Conservation (phyloP, 2,797 vertebrate genomes). For the Gymnoscopelus braueri region DNA sequence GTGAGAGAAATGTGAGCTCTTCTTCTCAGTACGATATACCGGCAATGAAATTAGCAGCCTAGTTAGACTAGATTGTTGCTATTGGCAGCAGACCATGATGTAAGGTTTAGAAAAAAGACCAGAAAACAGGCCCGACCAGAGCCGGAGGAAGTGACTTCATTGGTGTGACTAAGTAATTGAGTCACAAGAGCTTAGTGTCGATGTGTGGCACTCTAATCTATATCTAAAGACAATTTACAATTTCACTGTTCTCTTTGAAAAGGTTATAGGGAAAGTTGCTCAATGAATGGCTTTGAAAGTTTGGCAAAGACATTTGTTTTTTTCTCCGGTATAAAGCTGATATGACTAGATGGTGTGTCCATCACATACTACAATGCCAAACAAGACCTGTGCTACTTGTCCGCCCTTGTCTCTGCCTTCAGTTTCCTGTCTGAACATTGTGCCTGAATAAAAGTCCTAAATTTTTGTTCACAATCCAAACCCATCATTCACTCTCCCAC, state of each 20-base stretch:
- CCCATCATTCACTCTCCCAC: constrained; percentile 25
- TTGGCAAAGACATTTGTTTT: background rate
- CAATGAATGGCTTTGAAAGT: constrained; percentile 38
- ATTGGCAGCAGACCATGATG: constrained; percentile 51
- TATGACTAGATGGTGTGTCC: background rate
- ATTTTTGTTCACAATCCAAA: constrained; percentile 37
- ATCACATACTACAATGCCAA: background rate
- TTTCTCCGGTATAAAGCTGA: background rate
- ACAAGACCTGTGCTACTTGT: background rate
- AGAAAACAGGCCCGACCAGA: constrained; percentile 31
- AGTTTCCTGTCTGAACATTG: background rate
- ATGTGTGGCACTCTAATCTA: constrained; percentile 31
- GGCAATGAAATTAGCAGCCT: constrained; percentile 40
- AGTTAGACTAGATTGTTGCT: constrained; percentile 51
- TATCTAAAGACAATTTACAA: background rate
- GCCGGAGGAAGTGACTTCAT: constrained; percentile 54
- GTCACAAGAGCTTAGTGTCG: constrained; percentile 30
- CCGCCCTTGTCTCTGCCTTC: background rate
- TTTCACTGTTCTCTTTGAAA: background rate
- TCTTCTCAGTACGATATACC: constrained; percentile 42
- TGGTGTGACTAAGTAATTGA: constrained; percentile 43
- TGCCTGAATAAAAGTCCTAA: constrained; percentile 1
- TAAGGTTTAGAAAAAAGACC: constrained; percentile 15
- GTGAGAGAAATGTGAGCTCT: constrained; percentile 24
- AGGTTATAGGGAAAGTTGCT: constrained; percentile 31